phyloP scores from a whole-genome alignment of 2,113 vertebrate species.

The Shinisaurus crocodilurus region DNA sequence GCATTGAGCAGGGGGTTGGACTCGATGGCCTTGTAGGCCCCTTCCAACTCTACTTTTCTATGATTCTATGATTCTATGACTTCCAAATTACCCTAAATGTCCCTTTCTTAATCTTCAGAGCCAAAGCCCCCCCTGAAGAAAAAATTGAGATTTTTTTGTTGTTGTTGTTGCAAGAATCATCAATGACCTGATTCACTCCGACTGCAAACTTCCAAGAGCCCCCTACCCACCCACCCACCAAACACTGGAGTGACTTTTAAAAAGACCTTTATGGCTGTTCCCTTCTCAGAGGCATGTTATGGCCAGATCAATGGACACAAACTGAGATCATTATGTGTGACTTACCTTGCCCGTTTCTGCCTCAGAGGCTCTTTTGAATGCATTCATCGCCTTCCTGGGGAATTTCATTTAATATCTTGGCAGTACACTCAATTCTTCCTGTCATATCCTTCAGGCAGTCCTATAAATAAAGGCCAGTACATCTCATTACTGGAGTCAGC shows the following conservation, averaged over 20 bases:
- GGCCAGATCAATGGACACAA: slow-evolving; percentile 59
- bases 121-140: background rate
- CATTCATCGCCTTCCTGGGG: slow-evolving; percentile 73
- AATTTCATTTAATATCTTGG: slow-evolving; percentile 80
- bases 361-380: slow-evolving; percentile 70
- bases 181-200: background rate
- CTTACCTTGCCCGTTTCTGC: slow-evolving; percentile 74
- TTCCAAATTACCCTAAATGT: background rate
- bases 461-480: slow-evolving; percentile 76
- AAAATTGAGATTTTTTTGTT: background rate
- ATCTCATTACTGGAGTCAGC: slow-evolving; percentile 72
- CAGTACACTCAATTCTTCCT: slow-evolving; percentile 74
- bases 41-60: too few species aligned
- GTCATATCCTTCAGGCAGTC: slow-evolving; percentile 74
- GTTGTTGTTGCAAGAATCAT: background rate
- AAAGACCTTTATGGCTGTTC: slow-evolving; percentile 61
- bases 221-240: slow-evolving; percentile 8
- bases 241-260: slow-evolving; percentile 50
- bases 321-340: slow-evolving; percentile 65
- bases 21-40: too few species aligned
- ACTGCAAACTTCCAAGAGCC: background rate
- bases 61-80: too few species aligned
- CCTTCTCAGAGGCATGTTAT: slow-evolving; percentile 53
- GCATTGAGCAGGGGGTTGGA: too few species aligned
- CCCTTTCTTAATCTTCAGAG: slow-evolving; percentile 33